Percentiles rank a stretch among this genome's conserved stretches.
phyloP scores from a whole-genome alignment of 2,797 vertebrate genomes.

The Malacoctenus gilli region DNA sequence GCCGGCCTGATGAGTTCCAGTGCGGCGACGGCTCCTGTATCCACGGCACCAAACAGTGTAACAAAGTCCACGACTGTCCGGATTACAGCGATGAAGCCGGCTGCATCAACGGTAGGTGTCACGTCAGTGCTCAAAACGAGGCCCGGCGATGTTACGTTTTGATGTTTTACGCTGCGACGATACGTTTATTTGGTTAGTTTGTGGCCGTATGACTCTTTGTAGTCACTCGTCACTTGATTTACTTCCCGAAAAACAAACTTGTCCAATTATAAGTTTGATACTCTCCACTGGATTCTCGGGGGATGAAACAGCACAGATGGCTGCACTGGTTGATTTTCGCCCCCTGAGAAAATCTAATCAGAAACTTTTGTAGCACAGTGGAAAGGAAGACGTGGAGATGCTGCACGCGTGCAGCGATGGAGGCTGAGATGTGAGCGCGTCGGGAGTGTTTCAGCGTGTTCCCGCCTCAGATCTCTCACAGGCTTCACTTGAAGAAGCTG shows the following conservation, averaged over 20 bases:
- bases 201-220: too few species aligned
- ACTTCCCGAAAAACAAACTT: slow-evolving; percentile 3
- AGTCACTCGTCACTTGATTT: slow-evolving; percentile 12
- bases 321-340: slow-evolving; percentile 23
- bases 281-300: slow-evolving; percentile 21
- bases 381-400: slow-evolving; percentile 5
- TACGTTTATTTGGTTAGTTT: too few species aligned
- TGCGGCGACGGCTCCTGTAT: slow-evolving; percentile 94
- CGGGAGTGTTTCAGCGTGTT: not conserved
- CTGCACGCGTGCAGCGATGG: not conserved
- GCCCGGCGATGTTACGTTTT: too few species aligned
- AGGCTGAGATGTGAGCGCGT: slow-evolving; percentile 6
- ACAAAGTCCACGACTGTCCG: slow-evolving; percentile 89
- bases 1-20: slow-evolving; percentile 93
- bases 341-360: slow-evolving; percentile 36
- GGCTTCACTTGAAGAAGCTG: not conserved
- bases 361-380: slow-evolving; percentile 13
- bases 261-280: slow-evolving; percentile 23
- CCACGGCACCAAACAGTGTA: slow-evolving; percentile 91
- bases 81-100: slow-evolving; percentile 94
- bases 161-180: too few species aligned
- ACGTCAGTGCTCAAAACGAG: not conserved
- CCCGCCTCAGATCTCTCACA: slow-evolving; percentile 2
- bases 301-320: slow-evolving; percentile 38
- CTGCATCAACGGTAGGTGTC: slow-evolving; percentile 86